A percentile compares a stretch with the other conserved stretches of the same genome.
These are phyloP conservation scores for Bombus affinis DNA, from an alignment of 1,140 invertebrate genomes.

Conservation along the genomic window DNA sequence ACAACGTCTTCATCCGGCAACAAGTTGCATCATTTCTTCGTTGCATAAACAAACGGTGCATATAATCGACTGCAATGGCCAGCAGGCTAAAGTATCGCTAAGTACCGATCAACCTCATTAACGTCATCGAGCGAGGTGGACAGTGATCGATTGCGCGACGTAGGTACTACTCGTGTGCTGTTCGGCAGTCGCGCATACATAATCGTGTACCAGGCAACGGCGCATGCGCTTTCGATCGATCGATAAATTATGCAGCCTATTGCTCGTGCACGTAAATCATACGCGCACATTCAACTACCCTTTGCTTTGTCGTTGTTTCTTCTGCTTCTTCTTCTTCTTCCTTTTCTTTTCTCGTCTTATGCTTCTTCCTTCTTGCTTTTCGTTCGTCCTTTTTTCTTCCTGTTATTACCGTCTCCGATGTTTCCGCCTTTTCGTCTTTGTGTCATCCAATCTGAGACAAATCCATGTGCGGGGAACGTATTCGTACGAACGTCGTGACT, in stretches of 20 bases:
- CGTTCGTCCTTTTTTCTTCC: not conserved
- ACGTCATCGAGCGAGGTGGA: constrained; percentile 54
- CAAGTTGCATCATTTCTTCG: not conserved
- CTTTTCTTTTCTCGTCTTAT: not conserved
- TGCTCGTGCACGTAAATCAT: constrained; percentile 49
- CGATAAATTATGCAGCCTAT: constrained; percentile 53
- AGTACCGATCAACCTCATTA: constrained; percentile 56
- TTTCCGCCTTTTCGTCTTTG: constrained; percentile 47
- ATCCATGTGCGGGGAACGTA: constrained; percentile 10
- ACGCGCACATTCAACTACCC: constrained; percentile 15
- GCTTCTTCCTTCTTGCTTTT: not conserved
- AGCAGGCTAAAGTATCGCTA: constrained; percentile 36
- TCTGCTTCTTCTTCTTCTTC: not conserved
- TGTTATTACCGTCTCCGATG: constrained; percentile 20
- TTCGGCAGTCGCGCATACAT: constrained; percentile 31
- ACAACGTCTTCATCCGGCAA: constrained; percentile 1
- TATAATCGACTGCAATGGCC: constrained; percentile 19
- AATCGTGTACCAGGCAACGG: constrained; percentile 26
- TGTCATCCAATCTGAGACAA: not conserved
- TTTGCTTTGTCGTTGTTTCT: constrained; percentile 5
- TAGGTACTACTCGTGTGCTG: constrained; percentile 14
- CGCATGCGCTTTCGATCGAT: constrained; percentile 43
- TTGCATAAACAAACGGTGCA: constrained; percentile 13
- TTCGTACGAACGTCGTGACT: constrained; percentile 45
- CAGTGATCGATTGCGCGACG: constrained; percentile 51